Evolutionary conservation across 2,113 vertebrate species (phyloP).

Genomic region (Pseudopodoces humilis): DNA sequence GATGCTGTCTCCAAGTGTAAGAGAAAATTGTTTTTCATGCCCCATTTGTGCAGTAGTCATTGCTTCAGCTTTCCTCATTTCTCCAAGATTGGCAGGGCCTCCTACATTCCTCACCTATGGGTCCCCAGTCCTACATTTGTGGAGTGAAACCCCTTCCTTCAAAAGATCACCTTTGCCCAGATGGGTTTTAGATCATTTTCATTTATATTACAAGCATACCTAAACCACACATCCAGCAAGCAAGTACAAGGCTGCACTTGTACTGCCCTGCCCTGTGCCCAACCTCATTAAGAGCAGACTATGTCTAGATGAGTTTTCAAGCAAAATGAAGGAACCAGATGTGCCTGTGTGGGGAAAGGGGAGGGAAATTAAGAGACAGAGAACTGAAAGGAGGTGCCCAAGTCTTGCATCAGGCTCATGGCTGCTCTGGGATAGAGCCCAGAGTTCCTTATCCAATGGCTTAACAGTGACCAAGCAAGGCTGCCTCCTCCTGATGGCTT

Average conservation of each 20-base stretch:
- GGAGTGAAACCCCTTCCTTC: not conserved
- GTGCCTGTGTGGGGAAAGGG: not conserved
- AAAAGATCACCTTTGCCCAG: not conserved
- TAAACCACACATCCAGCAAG: not conserved
- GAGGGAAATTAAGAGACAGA: not conserved
- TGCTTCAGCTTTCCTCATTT: not conserved
- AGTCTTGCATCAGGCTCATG: not conserved
- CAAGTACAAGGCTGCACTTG: not conserved
- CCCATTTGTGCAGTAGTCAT: not conserved
- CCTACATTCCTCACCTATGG: not conserved
- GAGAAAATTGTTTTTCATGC: not conserved
- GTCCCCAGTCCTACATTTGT: not conserved
- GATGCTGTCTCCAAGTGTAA: not conserved
- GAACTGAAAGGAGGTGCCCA: not conserved
- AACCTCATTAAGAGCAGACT: not conserved
- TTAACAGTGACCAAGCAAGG: not conserved
- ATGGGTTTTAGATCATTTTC: constrained; percentile 9
- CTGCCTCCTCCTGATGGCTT: not conserved
- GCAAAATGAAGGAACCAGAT: constrained; percentile 15
- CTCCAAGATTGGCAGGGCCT: not conserved
- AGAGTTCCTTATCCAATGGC: not conserved
- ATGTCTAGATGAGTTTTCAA: constrained; percentile 3
- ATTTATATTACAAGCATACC: not conserved
- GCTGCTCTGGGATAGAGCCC: not conserved
- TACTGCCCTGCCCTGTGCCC: not conserved